Conservation (phyloP, 2,888 invertebrate genomes). For the Agonopterix heracliana region DNA sequence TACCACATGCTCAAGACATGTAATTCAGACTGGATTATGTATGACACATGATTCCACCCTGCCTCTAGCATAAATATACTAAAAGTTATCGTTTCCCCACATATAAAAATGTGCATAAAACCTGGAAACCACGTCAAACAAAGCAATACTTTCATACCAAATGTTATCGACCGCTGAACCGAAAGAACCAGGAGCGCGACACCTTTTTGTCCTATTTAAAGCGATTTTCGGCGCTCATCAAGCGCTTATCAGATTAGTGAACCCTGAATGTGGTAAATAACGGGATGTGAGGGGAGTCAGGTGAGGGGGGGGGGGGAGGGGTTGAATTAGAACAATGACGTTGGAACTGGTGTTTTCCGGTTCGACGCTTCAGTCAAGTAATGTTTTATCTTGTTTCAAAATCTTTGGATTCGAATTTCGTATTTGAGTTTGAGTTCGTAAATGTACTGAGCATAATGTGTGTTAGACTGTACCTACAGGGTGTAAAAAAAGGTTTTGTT, state of each 20-base stretch:
- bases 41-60: too few relatives aligned
- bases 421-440: too few relatives aligned
- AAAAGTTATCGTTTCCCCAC: too few relatives aligned
- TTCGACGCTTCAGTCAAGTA: conserved; percentile 12
- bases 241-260: conserved; percentile 46
- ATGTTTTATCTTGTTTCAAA: not conserved
- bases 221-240: conserved; percentile 38
- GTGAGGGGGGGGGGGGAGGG: conserved; percentile 12
- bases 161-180: not conserved
- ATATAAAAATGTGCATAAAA: too few relatives aligned
- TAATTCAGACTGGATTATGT: too few relatives aligned
- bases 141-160: too few relatives aligned
- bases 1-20: too few relatives aligned
- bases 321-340: conserved; percentile 18
- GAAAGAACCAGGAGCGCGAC: conserved; percentile 9
- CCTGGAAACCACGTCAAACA: too few relatives aligned
- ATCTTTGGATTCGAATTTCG: not conserved
- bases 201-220: conserved; percentile 33
- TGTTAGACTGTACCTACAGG: too few relatives aligned
- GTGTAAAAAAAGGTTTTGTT: too few relatives aligned
- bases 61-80: too few relatives aligned
- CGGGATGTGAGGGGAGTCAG: conserved; percentile 20
- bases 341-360: conserved; percentile 24
- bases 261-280: conserved; percentile 31
- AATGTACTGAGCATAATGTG: too few relatives aligned